These are phyloP conservation scores for Cossypha niveicapilla DNA, from an alignment of 2,797 vertebrate genomes.

Conservation along the genomic window DNA sequence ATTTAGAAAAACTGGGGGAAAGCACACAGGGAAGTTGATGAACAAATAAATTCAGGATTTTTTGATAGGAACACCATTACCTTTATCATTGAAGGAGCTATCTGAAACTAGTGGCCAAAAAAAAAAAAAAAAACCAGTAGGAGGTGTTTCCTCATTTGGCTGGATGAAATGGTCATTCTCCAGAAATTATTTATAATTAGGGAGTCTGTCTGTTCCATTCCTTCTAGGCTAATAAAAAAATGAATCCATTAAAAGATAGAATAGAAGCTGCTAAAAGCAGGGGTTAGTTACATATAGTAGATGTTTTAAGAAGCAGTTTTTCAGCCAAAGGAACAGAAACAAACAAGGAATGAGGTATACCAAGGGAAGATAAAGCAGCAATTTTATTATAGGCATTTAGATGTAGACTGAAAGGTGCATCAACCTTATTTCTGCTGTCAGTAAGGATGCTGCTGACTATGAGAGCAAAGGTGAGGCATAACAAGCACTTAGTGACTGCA, in stretches of 20 bases:
- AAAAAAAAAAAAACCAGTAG: accelerated
- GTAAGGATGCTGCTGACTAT: neutral
- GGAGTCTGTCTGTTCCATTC: neutral
- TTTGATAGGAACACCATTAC: neutral
- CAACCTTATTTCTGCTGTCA: neutral
- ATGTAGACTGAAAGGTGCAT: neutral
- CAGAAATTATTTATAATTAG: neutral
- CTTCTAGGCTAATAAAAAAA: neutral
- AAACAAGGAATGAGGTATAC: neutral
- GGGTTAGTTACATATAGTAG: neutral
- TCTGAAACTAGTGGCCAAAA: neutral
- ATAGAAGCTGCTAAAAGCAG: neutral
- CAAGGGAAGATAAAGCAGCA: neutral
- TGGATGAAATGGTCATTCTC: neutral
- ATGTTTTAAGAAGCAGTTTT: neutral
- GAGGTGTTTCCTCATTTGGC: neutral
- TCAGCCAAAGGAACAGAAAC: neutral
- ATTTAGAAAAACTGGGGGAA: neutral
- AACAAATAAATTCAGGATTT: neutral
- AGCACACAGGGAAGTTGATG: neutral
- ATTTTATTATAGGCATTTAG: neutral
- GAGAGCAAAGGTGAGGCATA: neutral
- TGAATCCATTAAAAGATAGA: neutral
- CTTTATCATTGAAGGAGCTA: neutral
- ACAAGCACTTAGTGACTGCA: neutral